Evolutionary conservation across 2,888 invertebrate genomes (phyloP).

Genomic region (Plutella xylostella): DNA sequence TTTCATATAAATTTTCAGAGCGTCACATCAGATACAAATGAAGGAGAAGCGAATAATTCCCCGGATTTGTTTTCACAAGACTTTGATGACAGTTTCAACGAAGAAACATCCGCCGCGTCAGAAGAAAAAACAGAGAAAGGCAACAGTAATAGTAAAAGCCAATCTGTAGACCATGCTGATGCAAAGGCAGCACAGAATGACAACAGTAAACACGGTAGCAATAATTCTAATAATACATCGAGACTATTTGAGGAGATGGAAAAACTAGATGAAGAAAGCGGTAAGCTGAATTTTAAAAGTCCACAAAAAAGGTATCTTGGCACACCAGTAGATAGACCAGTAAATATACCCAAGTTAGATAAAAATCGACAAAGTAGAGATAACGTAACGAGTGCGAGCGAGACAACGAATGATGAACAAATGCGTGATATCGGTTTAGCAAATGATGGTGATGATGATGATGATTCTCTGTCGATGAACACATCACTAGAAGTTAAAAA

Average conservation of each 20-base stretch:
- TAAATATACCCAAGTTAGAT: too few relatives aligned
- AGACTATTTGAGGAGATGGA: constrained; percentile 27
- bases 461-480: neutral
- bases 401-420: too few relatives aligned
- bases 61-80: constrained; percentile 44
- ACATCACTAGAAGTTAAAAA: constrained; percentile 32
- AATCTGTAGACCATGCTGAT: neutral
- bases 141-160: neutral
- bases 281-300: constrained; percentile 11
- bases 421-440: too few relatives aligned
- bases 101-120: constrained; percentile 7
- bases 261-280: constrained; percentile 32
- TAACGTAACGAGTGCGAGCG: too few relatives aligned
- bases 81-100: constrained; percentile 25
- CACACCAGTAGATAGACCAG: too few relatives aligned
- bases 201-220: neutral
- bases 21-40: constrained; percentile 15
- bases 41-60: constrained; percentile 24
- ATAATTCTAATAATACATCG: neutral
- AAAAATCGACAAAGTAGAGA: too few relatives aligned
- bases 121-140: neutral
- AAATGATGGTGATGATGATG: neutral
- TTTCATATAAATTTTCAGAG: constrained; percentile 6
- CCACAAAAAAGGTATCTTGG: neutral
- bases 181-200: neutral